Conservation (phyloP, 2,888 invertebrate genomes). For the Chrysolina haemoptera region DNA sequence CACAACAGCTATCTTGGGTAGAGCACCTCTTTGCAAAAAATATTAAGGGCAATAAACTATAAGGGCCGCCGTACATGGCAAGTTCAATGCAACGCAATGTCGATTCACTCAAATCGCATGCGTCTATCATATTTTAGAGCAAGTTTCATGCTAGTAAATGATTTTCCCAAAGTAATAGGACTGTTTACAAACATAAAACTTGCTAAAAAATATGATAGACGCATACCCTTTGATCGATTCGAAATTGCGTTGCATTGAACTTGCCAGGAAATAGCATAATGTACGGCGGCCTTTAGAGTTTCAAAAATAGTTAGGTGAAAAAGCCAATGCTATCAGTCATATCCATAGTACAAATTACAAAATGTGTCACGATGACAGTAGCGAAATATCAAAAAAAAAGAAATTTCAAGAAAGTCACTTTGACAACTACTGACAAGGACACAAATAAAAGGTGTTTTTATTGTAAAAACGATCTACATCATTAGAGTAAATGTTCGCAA, state of each 20-base stretch:
- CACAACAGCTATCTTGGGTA: neutral
- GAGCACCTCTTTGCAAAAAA: neutral
- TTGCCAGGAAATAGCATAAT: too few species aligned
- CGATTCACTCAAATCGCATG: too few species aligned
- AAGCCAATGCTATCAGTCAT: constrained; percentile 5
- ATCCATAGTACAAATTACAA: neutral
- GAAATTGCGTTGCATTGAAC: too few species aligned
- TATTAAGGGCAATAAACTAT: neutral
- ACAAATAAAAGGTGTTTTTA: neutral
- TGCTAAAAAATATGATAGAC: too few species aligned
- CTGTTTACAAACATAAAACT: too few species aligned
- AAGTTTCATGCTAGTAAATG: too few species aligned
- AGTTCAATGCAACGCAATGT: too few species aligned
- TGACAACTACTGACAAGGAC: neutral
- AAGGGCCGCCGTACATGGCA: too few species aligned
- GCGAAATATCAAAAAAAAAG: neutral
- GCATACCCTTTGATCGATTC: too few species aligned
- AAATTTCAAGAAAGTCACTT: neutral
- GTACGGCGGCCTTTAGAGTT: too few species aligned
- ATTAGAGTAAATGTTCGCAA: constrained; percentile 16
- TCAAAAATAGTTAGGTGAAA: constrained; percentile 16
- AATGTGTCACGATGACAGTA: neutral
- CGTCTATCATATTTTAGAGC: too few species aligned
- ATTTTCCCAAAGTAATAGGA: too few species aligned
- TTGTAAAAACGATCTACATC: constrained; percentile 8